Evolutionary conservation across 2,113 vertebrate species (phyloP).

Genomic region (Saiga tatarica): DNA sequence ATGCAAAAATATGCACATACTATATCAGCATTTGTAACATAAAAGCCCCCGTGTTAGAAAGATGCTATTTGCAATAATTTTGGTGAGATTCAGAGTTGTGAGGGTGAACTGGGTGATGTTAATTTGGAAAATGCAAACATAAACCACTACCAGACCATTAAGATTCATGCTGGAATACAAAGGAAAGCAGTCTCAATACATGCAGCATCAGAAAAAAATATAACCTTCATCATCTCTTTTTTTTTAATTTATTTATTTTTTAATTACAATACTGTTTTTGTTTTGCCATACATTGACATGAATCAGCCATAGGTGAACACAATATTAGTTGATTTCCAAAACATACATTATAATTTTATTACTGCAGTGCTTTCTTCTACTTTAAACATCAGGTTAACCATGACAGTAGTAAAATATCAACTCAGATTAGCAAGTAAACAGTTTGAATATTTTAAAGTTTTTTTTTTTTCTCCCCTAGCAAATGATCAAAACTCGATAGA

Average conservation of each 20-base stretch:
- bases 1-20: slow-evolving; percentile 73
- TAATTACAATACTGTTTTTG: too few relatives aligned
- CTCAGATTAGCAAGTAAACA: slow-evolving; percentile 24
- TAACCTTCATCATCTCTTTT: slow-evolving; percentile 16
- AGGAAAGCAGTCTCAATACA: background rate
- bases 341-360: slow-evolving; percentile 21
- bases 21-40: slow-evolving; percentile 50
- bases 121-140: slow-evolving; percentile 55
- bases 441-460: slow-evolving; percentile 47
- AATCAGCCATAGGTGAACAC: too few relatives aligned
- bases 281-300: too few relatives aligned
- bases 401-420: slow-evolving; percentile 45
- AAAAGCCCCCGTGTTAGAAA: slow-evolving; percentile 61
- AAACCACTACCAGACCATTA: slow-evolving; percentile 22
- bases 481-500: background rate
- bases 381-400: slow-evolving; percentile 63
- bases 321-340: slow-evolving; percentile 44
- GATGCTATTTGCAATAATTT: slow-evolving; percentile 57
- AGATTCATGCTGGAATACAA: slow-evolving; percentile 25
- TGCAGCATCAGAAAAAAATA: background rate
- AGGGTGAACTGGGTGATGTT: slow-evolving; percentile 26
- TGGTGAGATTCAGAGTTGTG: slow-evolving; percentile 53
- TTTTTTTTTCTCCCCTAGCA: background rate
- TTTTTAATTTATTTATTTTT: too few relatives aligned
- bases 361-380: background rate